phyloP scores from a whole-genome alignment of 2,797 vertebrate genomes.

The Phataginus tricuspis region DNA sequence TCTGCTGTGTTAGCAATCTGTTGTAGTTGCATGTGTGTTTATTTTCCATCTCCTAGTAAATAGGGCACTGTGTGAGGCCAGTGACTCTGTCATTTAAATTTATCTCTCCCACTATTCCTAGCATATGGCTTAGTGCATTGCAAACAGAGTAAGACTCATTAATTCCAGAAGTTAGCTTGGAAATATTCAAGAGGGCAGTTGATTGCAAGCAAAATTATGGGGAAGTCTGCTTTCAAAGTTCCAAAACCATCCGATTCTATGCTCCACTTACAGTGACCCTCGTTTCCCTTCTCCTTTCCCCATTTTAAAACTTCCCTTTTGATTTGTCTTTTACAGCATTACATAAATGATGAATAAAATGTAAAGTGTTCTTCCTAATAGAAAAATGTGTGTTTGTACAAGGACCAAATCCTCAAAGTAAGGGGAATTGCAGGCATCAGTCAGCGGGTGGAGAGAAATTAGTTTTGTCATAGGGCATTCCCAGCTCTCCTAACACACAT shows the following conservation, averaged over 20 bases:
- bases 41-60: not conserved
- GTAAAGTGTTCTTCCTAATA: not conserved
- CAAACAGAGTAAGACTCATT: not conserved
- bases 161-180: not conserved
- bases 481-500: slow-evolving; percentile 34
- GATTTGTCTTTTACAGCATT: not conserved
- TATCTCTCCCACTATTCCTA: not conserved
- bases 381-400: not conserved
- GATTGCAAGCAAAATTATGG: not conserved
- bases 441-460: not conserved
- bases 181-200: not conserved
- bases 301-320: not conserved
- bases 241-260: not conserved
- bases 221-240: not conserved
- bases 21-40: not conserved
- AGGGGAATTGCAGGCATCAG: not conserved
- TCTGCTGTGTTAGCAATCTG: not conserved
- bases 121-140: not conserved
- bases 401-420: not conserved
- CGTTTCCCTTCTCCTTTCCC: not conserved
- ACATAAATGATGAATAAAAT: not conserved
- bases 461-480: slow-evolving; percentile 54
- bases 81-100: not conserved
- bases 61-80: not conserved
- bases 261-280: not conserved